These are phyloP conservation scores for Crepidodera aurea DNA, from an alignment of 2,888 invertebrate genomes.

Conservation along the genomic window DNA sequence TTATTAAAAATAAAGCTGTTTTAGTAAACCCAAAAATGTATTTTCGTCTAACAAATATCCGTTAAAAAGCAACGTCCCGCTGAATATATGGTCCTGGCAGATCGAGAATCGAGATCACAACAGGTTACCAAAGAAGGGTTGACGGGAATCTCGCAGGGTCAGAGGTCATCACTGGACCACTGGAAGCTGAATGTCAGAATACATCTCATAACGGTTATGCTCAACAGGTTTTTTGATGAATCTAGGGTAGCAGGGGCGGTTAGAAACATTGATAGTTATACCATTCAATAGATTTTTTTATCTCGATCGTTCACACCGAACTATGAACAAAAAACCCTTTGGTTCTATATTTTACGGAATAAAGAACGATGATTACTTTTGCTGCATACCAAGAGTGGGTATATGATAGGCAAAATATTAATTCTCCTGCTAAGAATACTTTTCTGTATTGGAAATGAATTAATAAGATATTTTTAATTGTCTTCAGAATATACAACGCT, in stretches of 20 bases:
- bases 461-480: too few species aligned
- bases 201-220: constrained; percentile 6
- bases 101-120: constrained; percentile 6
- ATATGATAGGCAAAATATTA: too few species aligned
- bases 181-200: neutral
- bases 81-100: neutral
- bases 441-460: too few species aligned
- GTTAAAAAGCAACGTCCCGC: neutral
- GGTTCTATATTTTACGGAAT: too few species aligned
- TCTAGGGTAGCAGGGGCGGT: neutral
- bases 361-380: too few species aligned
- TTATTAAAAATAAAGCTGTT: too few species aligned
- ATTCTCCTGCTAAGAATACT: too few species aligned
- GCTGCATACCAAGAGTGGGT: too few species aligned
- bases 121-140: constrained; percentile 10
- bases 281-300: neutral
- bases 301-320: too few species aligned
- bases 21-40: too few species aligned
- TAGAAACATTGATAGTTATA: neutral
- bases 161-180: constrained; percentile 8
- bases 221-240: neutral
- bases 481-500: too few species aligned
- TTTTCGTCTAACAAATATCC: neutral
- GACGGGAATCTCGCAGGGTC: neutral
- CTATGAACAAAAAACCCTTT: too few species aligned